Conservation (phyloP, 1,140 invertebrate species). For the Drosophila orena region DNA sequence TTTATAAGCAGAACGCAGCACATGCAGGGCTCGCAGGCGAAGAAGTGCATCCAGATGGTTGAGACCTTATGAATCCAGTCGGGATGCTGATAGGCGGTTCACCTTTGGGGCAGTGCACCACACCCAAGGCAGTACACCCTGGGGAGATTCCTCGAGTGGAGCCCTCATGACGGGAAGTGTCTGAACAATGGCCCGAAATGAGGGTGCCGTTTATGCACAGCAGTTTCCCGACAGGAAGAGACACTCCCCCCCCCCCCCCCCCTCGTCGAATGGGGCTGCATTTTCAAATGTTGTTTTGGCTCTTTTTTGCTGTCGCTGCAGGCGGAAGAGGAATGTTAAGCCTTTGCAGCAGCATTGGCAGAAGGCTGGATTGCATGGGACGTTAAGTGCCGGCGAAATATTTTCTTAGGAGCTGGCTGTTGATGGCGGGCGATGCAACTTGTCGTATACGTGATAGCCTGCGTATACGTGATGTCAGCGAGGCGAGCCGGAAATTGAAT, state of each 20-base stretch:
- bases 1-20: constrained; percentile 24
- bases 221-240: constrained; percentile 11
- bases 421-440: constrained; percentile 29
- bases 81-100: constrained; percentile 25
- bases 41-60: background rate
- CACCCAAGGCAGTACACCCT: constrained; percentile 2
- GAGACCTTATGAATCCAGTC: background rate
- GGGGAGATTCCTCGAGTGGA: constrained; percentile 2
- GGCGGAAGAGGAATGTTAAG: constrained; percentile 48
- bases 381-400: constrained; percentile 47
- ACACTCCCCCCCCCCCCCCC: constrained; percentile 33
- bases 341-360: constrained; percentile 29
- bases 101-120: constrained; percentile 18
- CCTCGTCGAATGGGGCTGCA: constrained; percentile 31
- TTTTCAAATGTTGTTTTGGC: constrained; percentile 27
- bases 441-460: constrained; percentile 47
- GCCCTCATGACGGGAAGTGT: constrained; percentile 29
- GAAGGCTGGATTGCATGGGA: constrained; percentile 17
- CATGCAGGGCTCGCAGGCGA: background rate
- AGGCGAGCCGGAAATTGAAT: constrained; percentile 42
- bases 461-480: constrained; percentile 45
- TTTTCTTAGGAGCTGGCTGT: constrained; percentile 35
- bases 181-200: constrained; percentile 37
- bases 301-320: constrained; percentile 28
- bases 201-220: constrained; percentile 32